Evolutionary conservation across 2,888 invertebrate species (phyloP), one percentile per base, ranked within the genome.

Genomic region (Lasioglossum malachurum): DNA sequence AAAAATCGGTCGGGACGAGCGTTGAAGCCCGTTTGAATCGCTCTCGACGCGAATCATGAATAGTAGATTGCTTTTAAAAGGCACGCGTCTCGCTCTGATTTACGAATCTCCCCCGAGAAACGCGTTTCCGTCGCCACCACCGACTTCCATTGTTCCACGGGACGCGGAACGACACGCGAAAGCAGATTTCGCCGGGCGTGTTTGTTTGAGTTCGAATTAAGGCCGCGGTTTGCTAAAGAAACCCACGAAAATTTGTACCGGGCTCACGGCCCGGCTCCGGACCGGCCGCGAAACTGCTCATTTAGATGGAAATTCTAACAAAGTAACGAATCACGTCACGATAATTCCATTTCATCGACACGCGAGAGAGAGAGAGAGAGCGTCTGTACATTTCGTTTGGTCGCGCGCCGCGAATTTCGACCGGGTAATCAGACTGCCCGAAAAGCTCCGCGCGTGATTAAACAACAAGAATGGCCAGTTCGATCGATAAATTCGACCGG

Each of bases 161-260:
- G 31, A 35, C 38, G 72, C 49, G 46, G 71, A 38, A 12, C 23
- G 49, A 27, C 49, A 19, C 31, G 19, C 27, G 19, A 75, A 19
- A 46, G 16, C 38, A 14, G 16, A 49, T 71, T 53, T 12, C 71
- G 19, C 2, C 7, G 38, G 7, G 41, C 71, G 38, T 46, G 78
- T 64, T 53, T 79, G 77, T 83, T 75, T 79, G 85, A 86, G 80
- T 81, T 87, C 49, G 49, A 64, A 74, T 74, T 86, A 60, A 27
- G 77, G 77, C 79, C 80, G 82, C 79, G 76, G 84, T 77, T 83
- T 85, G 88, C 83, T 87, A 78, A 83, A 83, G 82, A 73, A 82
- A 88, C 49, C 75, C 69, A 27, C 41, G 76, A 86, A 57, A 76
- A 85, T 87, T 86, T 60, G 64, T 38, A 38, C 23, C 74, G 46